phyloP scores from a whole-genome alignment of 92 coral and sea anemone species.

The Porites evermanni region DNA sequence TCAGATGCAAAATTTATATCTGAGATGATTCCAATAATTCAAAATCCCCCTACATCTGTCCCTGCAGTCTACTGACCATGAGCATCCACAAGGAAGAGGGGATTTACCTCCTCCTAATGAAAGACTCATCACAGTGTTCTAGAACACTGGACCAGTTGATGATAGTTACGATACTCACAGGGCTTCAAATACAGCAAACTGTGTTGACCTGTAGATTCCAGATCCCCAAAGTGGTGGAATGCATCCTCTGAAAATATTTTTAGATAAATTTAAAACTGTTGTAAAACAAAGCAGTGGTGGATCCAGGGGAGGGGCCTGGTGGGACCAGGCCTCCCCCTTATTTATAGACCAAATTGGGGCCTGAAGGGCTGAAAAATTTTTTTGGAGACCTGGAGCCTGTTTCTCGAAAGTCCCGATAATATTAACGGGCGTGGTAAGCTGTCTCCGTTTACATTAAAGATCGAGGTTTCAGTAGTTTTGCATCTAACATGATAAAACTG shows the following conservation, averaged over 20 bases:
- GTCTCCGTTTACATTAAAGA: too few relatives aligned
- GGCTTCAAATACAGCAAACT: constrained; percentile 95
- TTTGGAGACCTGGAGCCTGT: too few relatives aligned
- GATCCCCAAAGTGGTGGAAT: constrained; percentile 95
- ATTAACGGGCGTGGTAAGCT: too few relatives aligned
- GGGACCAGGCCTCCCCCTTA: too few relatives aligned
- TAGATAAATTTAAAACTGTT: neutral
- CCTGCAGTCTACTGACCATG: neutral
- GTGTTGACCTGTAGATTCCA: constrained; percentile 91
- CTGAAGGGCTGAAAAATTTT: too few relatives aligned
- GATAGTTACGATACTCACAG: constrained; percentile 56
- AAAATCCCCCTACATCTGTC: too few relatives aligned
- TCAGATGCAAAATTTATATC: neutral
- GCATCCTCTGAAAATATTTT: constrained; percentile 72
- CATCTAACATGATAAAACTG: too few relatives aligned
- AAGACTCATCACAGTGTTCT: neutral
- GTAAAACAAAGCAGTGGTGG: too few relatives aligned
- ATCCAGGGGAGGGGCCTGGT: too few relatives aligned
- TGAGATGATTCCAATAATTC: neutral
- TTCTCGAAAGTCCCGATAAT: too few relatives aligned
- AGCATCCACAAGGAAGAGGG: neutral
- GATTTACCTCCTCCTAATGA: neutral
- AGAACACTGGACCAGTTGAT: neutral
- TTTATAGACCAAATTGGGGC: too few relatives aligned
- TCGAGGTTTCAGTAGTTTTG: too few relatives aligned